Base-by-base conservation (phyloP, 2,888 invertebrate genomes). In the Aproaerema taeniolella region DNA sequence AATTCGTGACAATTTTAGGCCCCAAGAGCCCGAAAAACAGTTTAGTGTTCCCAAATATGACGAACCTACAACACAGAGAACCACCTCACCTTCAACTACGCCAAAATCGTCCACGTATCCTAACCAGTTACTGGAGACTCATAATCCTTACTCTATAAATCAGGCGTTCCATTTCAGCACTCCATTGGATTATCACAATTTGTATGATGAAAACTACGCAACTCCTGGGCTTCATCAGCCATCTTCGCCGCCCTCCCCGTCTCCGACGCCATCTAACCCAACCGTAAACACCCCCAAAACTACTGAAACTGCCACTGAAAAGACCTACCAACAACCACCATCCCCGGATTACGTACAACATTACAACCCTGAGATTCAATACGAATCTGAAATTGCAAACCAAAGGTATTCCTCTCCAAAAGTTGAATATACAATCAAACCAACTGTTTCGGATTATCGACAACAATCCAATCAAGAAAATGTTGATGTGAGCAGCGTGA, bases 161-260 rank as follows among this genome's bases (percentile, higher is more conserved):
- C 86, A 86, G 51, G 86, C 83, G 0, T 86, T 86, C 63, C 81
- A 83, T 51, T 81, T 81, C 43, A 87, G 80, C 51, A 85, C 85
- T 36, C 85, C 86, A 4, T 57, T 83, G 41, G 87, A 85, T 44
- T 81, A 85, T 47, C 80, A 80, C 38, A 77, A 62, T 42, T 78
- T 73, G 48, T 76, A 72, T 16, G 82, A 86, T 13, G 85, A 85
- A 32, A 61, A 67, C 29, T 57, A 66, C 28, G 59, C 58, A 1
- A 67, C 64, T 17, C 63, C 70, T 45, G 66, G 58, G 36, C 54
- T 46, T 1, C 1, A 25, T 12, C 29, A 20, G n/a, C 17, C 29
- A 7, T 37, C 30, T 9, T 20, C 61, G 28, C 49, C 53, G 25
- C 52, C 61, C 1, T 53, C 61, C 38, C 49, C 61, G n/a, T 45